Evolutionary conservation across 2,888 invertebrate species (phyloP), one percentile per base, ranked within the genome.

Genomic region (Prenolepis imparis): DNA sequence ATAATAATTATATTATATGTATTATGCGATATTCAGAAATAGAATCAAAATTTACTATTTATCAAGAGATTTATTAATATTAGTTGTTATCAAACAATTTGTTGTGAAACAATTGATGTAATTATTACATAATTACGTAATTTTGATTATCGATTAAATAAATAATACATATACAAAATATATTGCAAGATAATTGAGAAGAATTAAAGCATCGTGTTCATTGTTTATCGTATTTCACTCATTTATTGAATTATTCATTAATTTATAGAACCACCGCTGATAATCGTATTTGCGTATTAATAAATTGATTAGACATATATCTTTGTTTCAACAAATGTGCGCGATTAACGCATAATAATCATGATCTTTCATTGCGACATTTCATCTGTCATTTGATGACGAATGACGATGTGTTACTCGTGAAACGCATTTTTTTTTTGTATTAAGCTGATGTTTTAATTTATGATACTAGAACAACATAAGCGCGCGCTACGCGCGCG

Each of bases 241-340:
- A 21, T 6, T 66, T 32, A n/a, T 64, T 77, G 66, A 77, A 77
- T 77, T 77, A 77, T 24, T 66, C 39, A 66, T 21, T 66, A 66
- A 28, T 66, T 77, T 66, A 66, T 39, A 15, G 18, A 77, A 66
- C 9, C 2, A 55, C 15, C 6, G 18, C 24, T 59, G 55, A 41
- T 77, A 77, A 66, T 44, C 36, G 24, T 28, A 52, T 64, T 66
- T 36, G 39, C 36, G 11, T 36, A 28, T 55, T 77, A 66, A 66
- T 77, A 28, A 28, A 36, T 36, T 2, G 5, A 77, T 77, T 66
- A 55, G n/a, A 15, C 52, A 77, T 55, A 28, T 55, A 55, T 55
- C 52, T 12, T 75, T 66, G 39, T 55, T 74, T 52, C 24, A 55
- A 77, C 28, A 48, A 36, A 36, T 36, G 28, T 32, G n/a, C 8